Evolutionary conservation across 2,888 invertebrate genomes (phyloP).

Genomic region (Drosophila borealis): DNA sequence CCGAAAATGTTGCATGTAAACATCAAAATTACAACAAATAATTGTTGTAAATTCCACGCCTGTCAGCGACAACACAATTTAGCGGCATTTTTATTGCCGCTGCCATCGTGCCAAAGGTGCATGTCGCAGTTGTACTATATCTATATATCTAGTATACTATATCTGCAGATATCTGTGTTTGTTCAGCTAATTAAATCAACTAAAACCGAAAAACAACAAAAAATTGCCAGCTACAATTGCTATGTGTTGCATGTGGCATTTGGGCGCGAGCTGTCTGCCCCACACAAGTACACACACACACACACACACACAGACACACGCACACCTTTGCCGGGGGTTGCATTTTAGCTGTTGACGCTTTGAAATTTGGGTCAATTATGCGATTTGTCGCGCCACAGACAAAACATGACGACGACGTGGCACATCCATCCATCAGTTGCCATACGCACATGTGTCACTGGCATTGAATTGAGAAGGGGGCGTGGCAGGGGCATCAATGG

Average conservation of each 20-base stretch:
- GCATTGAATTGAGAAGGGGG: slow-evolving; percentile 62
- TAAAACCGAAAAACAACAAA: slow-evolving; percentile 22
- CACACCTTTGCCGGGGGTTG: slow-evolving; percentile 11
- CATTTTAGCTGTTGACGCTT: slow-evolving; percentile 45
- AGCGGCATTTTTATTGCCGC: slow-evolving; percentile 36
- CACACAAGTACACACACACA: slow-evolving; percentile 8
- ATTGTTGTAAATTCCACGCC: slow-evolving; percentile 65
- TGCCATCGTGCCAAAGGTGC: slow-evolving; percentile 59
- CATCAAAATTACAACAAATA: slow-evolving; percentile 32
- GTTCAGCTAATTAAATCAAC: slow-evolving; percentile 73
- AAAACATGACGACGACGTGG: slow-evolving; percentile 32
- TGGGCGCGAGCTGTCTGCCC: slow-evolving; percentile 7
- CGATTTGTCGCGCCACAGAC: slow-evolving; percentile 75
- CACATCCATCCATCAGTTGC: slow-evolving; percentile 73
- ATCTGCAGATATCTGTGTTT: slow-evolving; percentile 20
- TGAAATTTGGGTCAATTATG: slow-evolving; percentile 80
- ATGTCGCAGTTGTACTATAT: slow-evolving; percentile 44
- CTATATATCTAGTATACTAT: neutral
- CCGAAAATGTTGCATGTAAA: slow-evolving; percentile 12
- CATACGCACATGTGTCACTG: slow-evolving; percentile 57
- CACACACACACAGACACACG: neutral
- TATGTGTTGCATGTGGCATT: slow-evolving; percentile 17
- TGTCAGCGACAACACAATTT: slow-evolving; percentile 68
- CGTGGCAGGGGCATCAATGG: slow-evolving; percentile 1
- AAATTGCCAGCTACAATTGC: slow-evolving; percentile 20